Evolutionary conservation across 2,797 vertebrate species (phyloP).

Genomic region (Lacerta agilis): DNA sequence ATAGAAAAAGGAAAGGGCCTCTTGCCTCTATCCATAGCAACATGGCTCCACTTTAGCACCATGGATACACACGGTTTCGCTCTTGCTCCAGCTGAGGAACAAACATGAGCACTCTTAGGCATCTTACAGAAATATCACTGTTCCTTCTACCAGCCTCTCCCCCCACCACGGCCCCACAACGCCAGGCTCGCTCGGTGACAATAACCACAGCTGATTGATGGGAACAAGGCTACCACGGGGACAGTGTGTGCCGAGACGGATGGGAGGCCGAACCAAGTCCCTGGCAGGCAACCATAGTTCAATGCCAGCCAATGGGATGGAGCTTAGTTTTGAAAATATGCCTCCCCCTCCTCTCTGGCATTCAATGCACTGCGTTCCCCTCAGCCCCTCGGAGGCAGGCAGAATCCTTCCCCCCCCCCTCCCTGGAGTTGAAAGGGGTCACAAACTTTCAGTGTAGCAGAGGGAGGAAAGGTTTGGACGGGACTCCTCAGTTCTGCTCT

Average conservation of each 20-base stretch:
- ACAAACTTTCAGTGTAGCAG: background rate
- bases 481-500: no score
- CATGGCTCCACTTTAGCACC: background rate
- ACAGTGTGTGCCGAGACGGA: background rate
- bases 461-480: background rate
- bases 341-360: background rate
- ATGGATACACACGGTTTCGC: no score
- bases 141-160: background rate
- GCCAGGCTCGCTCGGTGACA: background rate
- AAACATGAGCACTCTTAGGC: background rate
- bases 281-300: constrained; percentile 17
- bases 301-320: background rate
- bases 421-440: background rate
- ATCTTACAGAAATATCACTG: background rate
- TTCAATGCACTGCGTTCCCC: background rate
- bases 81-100: background rate
- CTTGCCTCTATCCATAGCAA: background rate
- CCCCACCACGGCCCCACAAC: background rate
- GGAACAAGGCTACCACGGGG: background rate
- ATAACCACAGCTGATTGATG: background rate
- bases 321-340: background rate
- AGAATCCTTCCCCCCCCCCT: background rate
- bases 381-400: background rate
- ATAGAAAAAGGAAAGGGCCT: background rate
- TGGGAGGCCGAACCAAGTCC: background rate